Evolutionary conservation across 2,113 vertebrate species (phyloP), one percentile per base, ranked within the genome.

Genomic region (Pogonocichla stellata): DNA sequence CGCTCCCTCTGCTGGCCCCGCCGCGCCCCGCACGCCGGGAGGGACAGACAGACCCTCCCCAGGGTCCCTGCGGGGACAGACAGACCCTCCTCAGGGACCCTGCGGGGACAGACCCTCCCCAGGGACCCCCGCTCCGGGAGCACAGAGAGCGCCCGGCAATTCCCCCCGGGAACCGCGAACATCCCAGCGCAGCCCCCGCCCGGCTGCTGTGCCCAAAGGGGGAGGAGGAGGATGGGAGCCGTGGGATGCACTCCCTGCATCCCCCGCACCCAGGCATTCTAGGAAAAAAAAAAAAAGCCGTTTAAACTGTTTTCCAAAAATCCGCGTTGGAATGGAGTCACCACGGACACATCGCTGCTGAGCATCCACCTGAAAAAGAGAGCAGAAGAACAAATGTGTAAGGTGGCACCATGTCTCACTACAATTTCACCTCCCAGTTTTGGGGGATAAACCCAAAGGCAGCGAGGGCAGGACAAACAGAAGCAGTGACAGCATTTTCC

Each of bases 1-100:
- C 93, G 93, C 96, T 93, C 95, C 97, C 97, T 72, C 97, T 95
- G 94, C 95, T 92, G 96, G 96, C 87, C 64, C 64, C 87, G 86
- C 50, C 33, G 92, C 31, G 82, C 24, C 82, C 60, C 71, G 90
- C 78, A 75, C 60, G 5, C 56, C 73, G n/a, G 57, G 50, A 57
- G 60, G 43, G 43, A 45, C 47, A 47, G 47, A 50, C 48, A 3
- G 31, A 31, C 51, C 67, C 58, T 43, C 58, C 66, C 86, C 50
- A 1, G 34, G 22, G 42, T 4, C 71, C 19, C 43, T 45, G 43
- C 43, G 67, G 86, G 51, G 31, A 65, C 75, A 26, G 24, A 50
- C 42, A 43, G 42, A 43, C 58, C 64, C 50, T 28, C 26, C 50
- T 15, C 50, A 1, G 34, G 22, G 50, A 3, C 71, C 43, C 43